Percentiles rank a stretch among this genome's conserved stretches.
Conservation (phyloP, 2,113 vertebrate genomes). For the Sus scrofa region DNA sequence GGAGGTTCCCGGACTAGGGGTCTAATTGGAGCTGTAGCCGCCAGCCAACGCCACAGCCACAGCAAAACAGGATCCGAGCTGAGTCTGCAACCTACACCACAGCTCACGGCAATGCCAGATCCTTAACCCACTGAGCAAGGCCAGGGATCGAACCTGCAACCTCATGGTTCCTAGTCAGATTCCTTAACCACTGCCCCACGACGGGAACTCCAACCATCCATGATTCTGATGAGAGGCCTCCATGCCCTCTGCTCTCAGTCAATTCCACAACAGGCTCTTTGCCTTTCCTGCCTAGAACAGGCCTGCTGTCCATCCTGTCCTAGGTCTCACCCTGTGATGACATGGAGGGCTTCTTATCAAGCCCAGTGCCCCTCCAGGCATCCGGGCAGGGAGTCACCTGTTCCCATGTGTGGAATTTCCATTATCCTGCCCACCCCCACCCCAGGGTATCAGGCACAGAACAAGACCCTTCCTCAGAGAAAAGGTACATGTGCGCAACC, state of each 20-base stretch:
- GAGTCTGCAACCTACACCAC: too few species aligned
- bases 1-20: too few species aligned
- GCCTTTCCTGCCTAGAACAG: neutral
- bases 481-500: neutral
- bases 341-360: neutral
- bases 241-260: neutral
- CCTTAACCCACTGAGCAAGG: too few species aligned
- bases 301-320: neutral
- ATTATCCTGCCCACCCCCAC: neutral
- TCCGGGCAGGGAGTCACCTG: neutral
- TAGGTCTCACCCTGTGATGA: neutral
- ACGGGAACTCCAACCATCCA: rapidly evolving
- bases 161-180: too few species aligned
- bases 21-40: too few species aligned
- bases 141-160: too few species aligned
- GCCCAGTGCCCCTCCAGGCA: neutral
- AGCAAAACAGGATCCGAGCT: too few species aligned
- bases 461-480: neutral
- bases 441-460: neutral
- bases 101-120: too few species aligned
- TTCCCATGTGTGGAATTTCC: neutral
- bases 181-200: too few species aligned
- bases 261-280: rapidly evolving
- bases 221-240: neutral
- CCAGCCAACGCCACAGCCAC: too few species aligned